Evolutionary conservation across 1,140 invertebrate genomes (phyloP).

Genomic region (Trichomalopsis sarcophagae): DNA sequence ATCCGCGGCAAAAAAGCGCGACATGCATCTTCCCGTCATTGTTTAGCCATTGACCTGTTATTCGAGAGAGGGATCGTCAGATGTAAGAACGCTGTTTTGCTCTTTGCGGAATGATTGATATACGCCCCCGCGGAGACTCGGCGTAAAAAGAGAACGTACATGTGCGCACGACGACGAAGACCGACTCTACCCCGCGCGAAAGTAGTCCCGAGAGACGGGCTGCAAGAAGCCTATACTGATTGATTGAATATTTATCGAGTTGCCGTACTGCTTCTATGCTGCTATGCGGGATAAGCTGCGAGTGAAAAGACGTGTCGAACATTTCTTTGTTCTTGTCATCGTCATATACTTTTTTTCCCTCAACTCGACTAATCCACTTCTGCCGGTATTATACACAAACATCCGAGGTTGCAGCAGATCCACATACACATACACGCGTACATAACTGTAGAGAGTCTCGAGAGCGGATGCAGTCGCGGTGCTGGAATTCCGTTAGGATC

Average conservation of each 20-base stretch:
- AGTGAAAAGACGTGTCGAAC: not conserved
- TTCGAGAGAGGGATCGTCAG: not conserved
- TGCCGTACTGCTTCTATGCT: not conserved
- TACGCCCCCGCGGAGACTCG: not conserved
- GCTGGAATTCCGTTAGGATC: constrained; percentile 49
- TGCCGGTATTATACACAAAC: not conserved
- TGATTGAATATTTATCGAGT: constrained; percentile 32
- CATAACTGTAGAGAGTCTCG: not conserved
- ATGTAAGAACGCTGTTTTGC: constrained; percentile 41
- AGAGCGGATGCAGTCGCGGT: not conserved
- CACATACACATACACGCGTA: not conserved
- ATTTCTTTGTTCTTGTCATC: too few species aligned
- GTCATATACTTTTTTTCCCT: too few species aligned
- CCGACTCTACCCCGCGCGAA: not conserved
- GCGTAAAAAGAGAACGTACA: not conserved
- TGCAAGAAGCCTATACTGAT: constrained; percentile 13
- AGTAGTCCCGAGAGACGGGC: not conserved
- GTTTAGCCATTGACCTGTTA: not conserved
- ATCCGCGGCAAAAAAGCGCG: not conserved
- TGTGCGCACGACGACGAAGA: not conserved
- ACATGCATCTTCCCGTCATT: not conserved
- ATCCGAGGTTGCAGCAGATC: not conserved
- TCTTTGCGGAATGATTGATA: constrained; percentile 29
- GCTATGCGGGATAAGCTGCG: not conserved
- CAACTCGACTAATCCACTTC: constrained; percentile 19